These are phyloP conservation scores for Hydrozoanthus gracilis DNA, from an alignment of 92 coral and sea anemone genomes.

Conservation along the genomic window DNA sequence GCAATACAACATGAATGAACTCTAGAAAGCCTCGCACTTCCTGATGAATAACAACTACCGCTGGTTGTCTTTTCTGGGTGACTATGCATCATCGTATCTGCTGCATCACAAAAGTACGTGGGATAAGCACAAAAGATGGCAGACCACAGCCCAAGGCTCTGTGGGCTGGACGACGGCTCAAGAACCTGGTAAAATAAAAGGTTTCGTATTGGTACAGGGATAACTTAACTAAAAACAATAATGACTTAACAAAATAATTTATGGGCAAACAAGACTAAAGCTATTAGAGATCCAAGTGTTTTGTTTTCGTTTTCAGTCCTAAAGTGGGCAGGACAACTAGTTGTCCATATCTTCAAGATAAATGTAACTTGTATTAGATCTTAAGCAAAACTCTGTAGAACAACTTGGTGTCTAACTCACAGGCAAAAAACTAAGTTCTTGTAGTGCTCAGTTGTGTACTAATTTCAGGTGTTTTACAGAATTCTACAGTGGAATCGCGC, in stretches of 20 bases:
- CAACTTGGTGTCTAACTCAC: not conserved
- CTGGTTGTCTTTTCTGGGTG: slow-evolving; percentile 54
- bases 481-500: not conserved
- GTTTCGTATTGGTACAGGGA: not conserved
- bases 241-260: too few species aligned
- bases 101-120: slow-evolving; percentile 59
- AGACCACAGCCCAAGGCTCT: slow-evolving; percentile 88
- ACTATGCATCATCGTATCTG: slow-evolving; percentile 53
- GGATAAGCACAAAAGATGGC: slow-evolving; percentile 83
- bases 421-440: not conserved
- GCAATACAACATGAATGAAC: slow-evolving; percentile 40
- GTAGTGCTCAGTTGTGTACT: not conserved
- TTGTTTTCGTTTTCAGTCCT: too few species aligned
- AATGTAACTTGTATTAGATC: too few species aligned
- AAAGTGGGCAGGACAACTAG: too few species aligned
- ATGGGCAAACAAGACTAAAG: too few species aligned
- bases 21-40: not conserved
- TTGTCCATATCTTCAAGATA: too few species aligned
- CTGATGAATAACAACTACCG: slow-evolving; percentile 24
- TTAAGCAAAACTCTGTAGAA: not conserved
- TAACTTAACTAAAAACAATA: too few species aligned
- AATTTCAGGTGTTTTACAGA: too few species aligned
- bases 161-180: slow-evolving; percentile 89
- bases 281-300: too few species aligned
- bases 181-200: slow-evolving; percentile 69